Evolutionary conservation across 2,113 vertebrate genomes (phyloP), one percentile per base, ranked within the genome.

Genomic region (Brachypteracias leptosomus): DNA sequence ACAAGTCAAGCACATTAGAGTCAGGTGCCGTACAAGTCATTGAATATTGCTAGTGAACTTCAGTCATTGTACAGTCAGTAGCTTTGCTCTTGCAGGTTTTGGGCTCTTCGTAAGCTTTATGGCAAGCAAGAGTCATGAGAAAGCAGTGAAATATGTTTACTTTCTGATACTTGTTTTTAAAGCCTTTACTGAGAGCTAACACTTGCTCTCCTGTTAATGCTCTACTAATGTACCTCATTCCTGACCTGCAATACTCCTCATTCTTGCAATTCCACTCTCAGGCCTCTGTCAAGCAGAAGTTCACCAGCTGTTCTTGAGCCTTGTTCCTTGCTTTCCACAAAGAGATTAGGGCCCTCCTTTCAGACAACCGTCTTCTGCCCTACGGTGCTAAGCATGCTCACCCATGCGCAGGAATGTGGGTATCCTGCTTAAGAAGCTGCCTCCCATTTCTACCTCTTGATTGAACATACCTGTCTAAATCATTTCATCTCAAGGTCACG

Each of bases 21-120:
- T 71, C 21, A 67, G 76, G 24, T 51, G 44, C 42, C 7, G 1
- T 51, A 14, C 8, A 63, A 49, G 13, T 66, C 0, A 0, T 77
- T 16, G 47, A 76, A 46, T 76, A 70, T 9, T 86, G 55, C 29
- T 80, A 9, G 67, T 66, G 31, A 85, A 17, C 46, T 79, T 73
- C 0, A 0, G 38, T 63, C 0, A 0, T 55, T 46, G 26, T 18
- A 10, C n/a, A 73, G 25, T 46, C 16, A 9, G 11, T 58, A 83
- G 29, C 35, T 83, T 66, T 85, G 55, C 18, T 73, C 8, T 75
- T 21, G 21, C 2, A 2, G 5, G 71, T 76, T 93, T 59, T 31
- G 66, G 74, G 35, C 29, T 61, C 46, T 35, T 9, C 31, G 9
- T 65, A 70, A 65, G 28, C 18, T 81, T 90, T 19, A 49, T 4